Evolutionary conservation across 2,888 invertebrate species (phyloP), one percentile per base, ranked within the genome.

Genomic region (Dolichopus griseipennis): DNA sequence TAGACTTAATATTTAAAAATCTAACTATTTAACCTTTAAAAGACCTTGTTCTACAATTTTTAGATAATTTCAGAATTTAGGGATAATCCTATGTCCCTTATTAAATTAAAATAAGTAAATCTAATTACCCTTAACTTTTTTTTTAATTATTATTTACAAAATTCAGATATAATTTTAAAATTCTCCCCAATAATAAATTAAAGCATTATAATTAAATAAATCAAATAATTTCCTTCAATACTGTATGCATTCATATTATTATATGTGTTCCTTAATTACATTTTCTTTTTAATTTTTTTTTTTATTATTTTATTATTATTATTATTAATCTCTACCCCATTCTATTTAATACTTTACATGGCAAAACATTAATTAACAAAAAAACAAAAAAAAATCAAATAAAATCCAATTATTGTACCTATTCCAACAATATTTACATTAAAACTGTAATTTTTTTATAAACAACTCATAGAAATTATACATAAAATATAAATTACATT

Each of bases 381-480:
- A 52, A 52, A 15, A 4, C 1, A 15, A 52, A 52, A n/a, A 18
- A 18, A 52, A 52, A 52, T 52, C 52, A 15, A 52, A 52, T 15
- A 52, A 52, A 52, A 52, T 52, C 52, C 52, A 52, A 52, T 52
- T 52, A 52, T 52, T 52, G 52, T 52, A 52, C 52, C 52, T 52
- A 52, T n/a, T 52, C 52, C 52, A 52, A 52, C 52, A 52, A 52
- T 52, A 52, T 52, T 52, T 52, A 52, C 52, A 52, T 52, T 52
- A 52, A 52, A 12, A 52, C 52, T 52, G 18, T 52, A 18, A 52
- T 15, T 52, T 52, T 52, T 52, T 52, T n/a, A 12, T 18, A 18
- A 52, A 18, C 52, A 9, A n/a, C 18, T 52, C 52, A 18, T 52
- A 52, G 37, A 37, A 37, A 15, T 41, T 52, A 52, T n/a, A 18